Conservation (phyloP, 1,140 invertebrate genomes). For the Oscheius sp. region DNA sequence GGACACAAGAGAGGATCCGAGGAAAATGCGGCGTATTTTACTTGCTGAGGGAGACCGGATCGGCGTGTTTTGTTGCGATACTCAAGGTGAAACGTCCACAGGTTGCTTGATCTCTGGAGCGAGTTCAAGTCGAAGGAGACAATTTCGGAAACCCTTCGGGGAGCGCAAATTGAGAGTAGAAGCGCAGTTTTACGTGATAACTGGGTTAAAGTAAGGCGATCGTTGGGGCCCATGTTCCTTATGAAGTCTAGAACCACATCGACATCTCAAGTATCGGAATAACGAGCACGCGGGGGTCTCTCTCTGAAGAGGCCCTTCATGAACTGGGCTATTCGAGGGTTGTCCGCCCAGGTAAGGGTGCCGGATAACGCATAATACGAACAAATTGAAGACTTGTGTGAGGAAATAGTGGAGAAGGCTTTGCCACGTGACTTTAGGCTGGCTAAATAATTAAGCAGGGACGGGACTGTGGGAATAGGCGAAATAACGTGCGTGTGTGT, state of each 20-base stretch:
- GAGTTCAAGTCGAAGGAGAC: too few relatives aligned
- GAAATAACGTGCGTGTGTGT: neutral
- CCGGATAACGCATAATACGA: neutral
- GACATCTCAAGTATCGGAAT: neutral
- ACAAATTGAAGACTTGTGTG: neutral
- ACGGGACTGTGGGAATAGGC: neutral
- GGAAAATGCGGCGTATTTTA: too few relatives aligned
- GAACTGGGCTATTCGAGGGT: neutral
- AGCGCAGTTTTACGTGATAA: too few relatives aligned
- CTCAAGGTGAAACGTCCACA: too few relatives aligned
- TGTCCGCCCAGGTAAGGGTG: neutral
- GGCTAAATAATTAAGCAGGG: neutral
- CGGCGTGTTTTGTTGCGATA: too few relatives aligned
- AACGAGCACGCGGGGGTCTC: neutral
- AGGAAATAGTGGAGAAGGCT: neutral
- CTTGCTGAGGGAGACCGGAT: too few relatives aligned
- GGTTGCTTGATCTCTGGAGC: too few relatives aligned
- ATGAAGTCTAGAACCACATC: neutral
- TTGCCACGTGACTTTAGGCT: neutral
- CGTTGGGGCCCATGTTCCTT: too few relatives aligned
- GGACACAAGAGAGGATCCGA: too few relatives aligned
- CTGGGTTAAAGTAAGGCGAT: too few relatives aligned
- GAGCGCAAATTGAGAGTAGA: too few relatives aligned
- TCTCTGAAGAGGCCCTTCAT: constrained; percentile 6
- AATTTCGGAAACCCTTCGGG: too few relatives aligned